Percentiles rank a stretch among this genome's conserved stretches.
Conservation (phyloP, 2,113 vertebrate genomes). For the Hassar affinis region DNA sequence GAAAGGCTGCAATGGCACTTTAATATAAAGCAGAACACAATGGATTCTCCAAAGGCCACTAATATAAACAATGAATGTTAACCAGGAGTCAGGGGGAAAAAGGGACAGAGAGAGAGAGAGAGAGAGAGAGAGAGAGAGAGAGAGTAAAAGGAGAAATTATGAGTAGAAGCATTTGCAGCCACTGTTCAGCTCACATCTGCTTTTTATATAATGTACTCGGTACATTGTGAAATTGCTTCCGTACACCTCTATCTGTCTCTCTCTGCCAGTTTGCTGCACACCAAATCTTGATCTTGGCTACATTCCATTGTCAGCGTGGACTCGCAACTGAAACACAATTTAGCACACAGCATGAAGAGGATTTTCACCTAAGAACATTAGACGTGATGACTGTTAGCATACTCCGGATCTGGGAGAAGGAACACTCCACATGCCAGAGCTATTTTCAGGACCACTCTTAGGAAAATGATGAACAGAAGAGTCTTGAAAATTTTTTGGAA, state of each 20-base stretch:
- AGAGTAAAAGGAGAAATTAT: slow-evolving; percentile 11
- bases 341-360: neutral
- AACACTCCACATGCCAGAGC: neutral
- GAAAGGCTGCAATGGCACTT: neutral
- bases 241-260: neutral
- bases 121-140: neutral
- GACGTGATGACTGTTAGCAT: neutral
- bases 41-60: neutral
- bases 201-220: slow-evolving; percentile 75
- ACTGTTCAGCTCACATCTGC: slow-evolving; percentile 69
- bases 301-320: neutral
- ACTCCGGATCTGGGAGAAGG: neutral
- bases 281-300: slow-evolving; percentile 5
- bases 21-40: neutral
- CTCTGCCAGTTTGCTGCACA: neutral
- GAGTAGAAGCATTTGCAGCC: slow-evolving; percentile 72
- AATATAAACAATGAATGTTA: too few species aligned
- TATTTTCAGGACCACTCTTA: slow-evolving; percentile 21
- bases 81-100: slow-evolving; percentile 40
- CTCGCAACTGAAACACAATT: slow-evolving; percentile 17
- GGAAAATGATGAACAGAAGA: slow-evolving; percentile 23
- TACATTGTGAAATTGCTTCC: slow-evolving; percentile 66
- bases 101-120: neutral
- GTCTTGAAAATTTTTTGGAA: neutral
- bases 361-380: slow-evolving; percentile 17